Percentiles rank a stretch among this genome's conserved stretches.
These are phyloP conservation scores for Drosophila ambigua DNA, from an alignment of 1,140 invertebrate genomes.

Conservation along the genomic window DNA sequence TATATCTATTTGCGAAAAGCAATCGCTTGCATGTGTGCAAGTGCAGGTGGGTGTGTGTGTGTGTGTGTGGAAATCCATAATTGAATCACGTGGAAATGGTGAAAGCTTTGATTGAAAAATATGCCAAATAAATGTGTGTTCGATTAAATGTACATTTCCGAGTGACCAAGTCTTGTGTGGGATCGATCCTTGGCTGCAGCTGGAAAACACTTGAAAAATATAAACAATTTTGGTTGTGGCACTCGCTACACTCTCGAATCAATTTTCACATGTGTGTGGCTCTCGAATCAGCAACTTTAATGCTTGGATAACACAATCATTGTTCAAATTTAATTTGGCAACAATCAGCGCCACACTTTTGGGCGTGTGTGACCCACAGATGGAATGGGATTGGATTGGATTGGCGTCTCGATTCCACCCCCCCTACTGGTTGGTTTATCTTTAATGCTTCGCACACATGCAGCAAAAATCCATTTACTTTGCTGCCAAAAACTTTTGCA, in stretches of 20 bases:
- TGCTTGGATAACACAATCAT: background rate
- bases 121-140: conserved; percentile 22
- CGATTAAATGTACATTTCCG: conserved; percentile 38
- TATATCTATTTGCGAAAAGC: conserved; percentile 12
- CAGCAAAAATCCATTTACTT: conserved; percentile 30
- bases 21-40: background rate
- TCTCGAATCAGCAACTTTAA: conserved; percentile 29
- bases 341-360: too few relatives aligned
- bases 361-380: too few relatives aligned
- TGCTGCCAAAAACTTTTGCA: conserved; percentile 18
- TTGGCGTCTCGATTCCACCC: too few relatives aligned
- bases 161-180: background rate
- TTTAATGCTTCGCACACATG: too few relatives aligned
- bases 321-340: too few relatives aligned
- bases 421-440: too few relatives aligned
- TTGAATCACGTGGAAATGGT: conserved; percentile 25
- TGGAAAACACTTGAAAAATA: too few relatives aligned
- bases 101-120: conserved; percentile 40
- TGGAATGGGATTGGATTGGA: too few relatives aligned
- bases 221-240: background rate
- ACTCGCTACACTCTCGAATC: too few relatives aligned
- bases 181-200: too few relatives aligned
- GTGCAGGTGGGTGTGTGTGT: too few relatives aligned
- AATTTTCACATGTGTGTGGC: conserved; percentile 22
- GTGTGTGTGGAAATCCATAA: conserved; percentile 16